Evolutionary conservation across 2,888 invertebrate species (phyloP), one percentile per base, ranked within the genome.

Genomic region (Lutraria lutraria): DNA sequence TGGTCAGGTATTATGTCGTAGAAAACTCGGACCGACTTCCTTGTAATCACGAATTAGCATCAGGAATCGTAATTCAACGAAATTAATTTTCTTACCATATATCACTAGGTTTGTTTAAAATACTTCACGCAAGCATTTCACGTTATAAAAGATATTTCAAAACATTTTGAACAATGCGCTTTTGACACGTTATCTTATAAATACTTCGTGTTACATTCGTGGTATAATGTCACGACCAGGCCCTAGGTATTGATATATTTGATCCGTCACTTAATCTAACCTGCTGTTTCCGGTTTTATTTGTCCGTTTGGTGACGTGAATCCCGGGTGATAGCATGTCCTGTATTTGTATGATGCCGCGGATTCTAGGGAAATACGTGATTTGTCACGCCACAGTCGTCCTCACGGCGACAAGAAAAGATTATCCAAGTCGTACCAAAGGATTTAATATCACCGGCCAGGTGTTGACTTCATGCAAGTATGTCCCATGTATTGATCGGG

Each of bases 341-440:
- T 68, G 0, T 25, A n/a, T 68, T n/a, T 68, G 25, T 68, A 13
- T 68, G 63, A 68, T 25, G 25, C 63, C 25, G 25, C 2, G 25
- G 25, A 68, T 68, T 68, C 63, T 25, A 25, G 63, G 25, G n/a
- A 68, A 25, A 68, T 68, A 68, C 4, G 25, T 25, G 63, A 68
- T 68, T 68, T 68, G 63, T 68, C 63, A 68, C 63, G 63, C 25
- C 63, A 68, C 25, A 25, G 63, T 25, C 63, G 6, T 25, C 25
- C 63, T 68, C 63, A n/a, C 25, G 63, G 12, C n/a, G 63, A 68
- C 63, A 68, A 68, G 63, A 68, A 25, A n/a, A 25, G 63, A 68
- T 68, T 68, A 68, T 8, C 25, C 63, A 68, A 68, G 25, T 25
- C 63, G 6, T 25, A 68, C 63, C 63, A 12, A 68, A 25, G 63